Evolutionary conservation across 2,797 vertebrate genomes (phyloP).

Genomic region (Tangara arthus): DNA sequence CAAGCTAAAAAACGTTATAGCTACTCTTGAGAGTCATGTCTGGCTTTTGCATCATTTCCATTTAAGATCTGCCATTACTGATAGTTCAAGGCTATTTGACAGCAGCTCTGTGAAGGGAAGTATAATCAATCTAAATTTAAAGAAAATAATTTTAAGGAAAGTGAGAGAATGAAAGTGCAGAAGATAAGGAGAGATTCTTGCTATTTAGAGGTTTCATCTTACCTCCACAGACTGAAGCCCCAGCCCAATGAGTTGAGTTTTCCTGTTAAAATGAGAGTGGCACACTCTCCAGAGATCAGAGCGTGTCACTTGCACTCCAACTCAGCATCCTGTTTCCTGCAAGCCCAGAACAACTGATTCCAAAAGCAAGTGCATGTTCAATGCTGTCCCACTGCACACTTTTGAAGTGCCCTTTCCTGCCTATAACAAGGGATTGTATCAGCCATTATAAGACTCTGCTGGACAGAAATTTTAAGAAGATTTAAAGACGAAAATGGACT

Average conservation of each 20-base stretch:
- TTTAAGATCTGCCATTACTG: background rate
- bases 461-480: background rate
- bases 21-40: background rate
- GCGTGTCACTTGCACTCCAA: rapidly evolving
- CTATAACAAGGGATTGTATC: rapidly evolving
- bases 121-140: background rate
- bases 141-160: background rate
- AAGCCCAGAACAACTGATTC: background rate
- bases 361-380: background rate
- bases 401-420: background rate
- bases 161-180: background rate
- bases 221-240: background rate
- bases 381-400: rapidly evolving
- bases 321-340: background rate
- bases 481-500: background rate
- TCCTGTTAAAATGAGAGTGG: background rate
- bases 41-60: background rate
- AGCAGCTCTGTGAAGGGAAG: background rate
- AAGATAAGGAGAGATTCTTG: background rate
- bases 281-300: background rate
- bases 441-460: rapidly evolving
- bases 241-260: background rate
- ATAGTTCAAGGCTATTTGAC: background rate
- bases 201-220: background rate
- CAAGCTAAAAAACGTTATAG: background rate